Evolutionary conservation across 2,797 vertebrate genomes (phyloP), one percentile per base, ranked within the genome.

Genomic region (Sylvilagus floridanus): DNA sequence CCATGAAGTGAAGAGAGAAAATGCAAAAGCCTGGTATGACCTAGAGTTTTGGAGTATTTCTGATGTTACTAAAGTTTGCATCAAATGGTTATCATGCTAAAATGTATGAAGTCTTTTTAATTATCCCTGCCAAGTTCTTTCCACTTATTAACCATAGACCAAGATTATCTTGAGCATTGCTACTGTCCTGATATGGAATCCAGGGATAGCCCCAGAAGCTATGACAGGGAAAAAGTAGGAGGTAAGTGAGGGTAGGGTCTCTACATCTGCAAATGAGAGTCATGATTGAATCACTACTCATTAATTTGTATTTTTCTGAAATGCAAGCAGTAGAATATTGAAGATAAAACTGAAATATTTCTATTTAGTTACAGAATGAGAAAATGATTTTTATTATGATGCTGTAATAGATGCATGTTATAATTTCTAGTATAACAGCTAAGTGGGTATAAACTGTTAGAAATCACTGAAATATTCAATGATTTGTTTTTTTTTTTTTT

Each of bases 1-100:
- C 12, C 57, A 77, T 72, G 21, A 5, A 85, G 19, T 66, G 16
- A 96, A 76, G 93, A 84, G 65, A 79, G 75, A 77, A 78, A 83
- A 8, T 69, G 11, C 47, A 78, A 79, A 84, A 32, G 35, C 47
- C 19, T 88, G 52, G 3, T 68, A 7, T 13, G 42, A 57, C 5
- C 11, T 82, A 26, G 32, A 83, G 13, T 57, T 72, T 83, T 57
- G 37, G 21, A 5, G 11, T 24, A 73, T 88, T 93, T 85, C 78
- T 78, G 14, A 42, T 77, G 85, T 85, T n/a, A 50, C 19, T 63
- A 13, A 82, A 3, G 12, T 24, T 77, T 12, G 6, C 42, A 57
- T 82, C 10, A 83, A 89, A 63, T 83, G 21, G 73, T 50, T 88
- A 50, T 24, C 73, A 37, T 30, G 5, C 1, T 79, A 12, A 83